Conservation (phyloP, 2,888 invertebrate genomes). For the Lamellibrachia satsuma region DNA sequence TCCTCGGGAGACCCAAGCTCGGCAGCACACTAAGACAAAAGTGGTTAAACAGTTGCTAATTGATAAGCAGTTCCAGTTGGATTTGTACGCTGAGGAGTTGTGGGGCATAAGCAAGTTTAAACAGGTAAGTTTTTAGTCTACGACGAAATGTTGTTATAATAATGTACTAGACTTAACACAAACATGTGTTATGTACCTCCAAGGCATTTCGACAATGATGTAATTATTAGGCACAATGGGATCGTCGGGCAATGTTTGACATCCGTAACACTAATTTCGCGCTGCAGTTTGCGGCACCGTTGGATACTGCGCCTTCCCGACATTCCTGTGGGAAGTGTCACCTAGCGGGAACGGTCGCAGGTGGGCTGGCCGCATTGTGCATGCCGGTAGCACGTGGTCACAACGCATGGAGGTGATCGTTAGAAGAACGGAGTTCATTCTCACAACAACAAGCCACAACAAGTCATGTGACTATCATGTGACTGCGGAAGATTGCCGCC, state of each 20-base stretch:
- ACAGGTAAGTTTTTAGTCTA: too few relatives aligned
- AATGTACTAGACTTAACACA: too few relatives aligned
- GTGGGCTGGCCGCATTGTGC: not conserved
- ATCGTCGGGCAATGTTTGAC: not conserved
- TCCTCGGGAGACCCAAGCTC: too few relatives aligned
- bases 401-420: not conserved
- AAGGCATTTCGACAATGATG: too few relatives aligned
- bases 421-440: not conserved
- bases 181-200: too few relatives aligned
- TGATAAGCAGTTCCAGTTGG: too few relatives aligned
- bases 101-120: too few relatives aligned
- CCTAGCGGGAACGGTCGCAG: not conserved
- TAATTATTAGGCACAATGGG: not conserved
- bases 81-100: too few relatives aligned
- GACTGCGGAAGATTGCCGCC: not conserved
- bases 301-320: not conserved
- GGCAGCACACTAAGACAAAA: too few relatives aligned
- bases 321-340: not conserved
- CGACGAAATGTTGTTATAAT: too few relatives aligned
- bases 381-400: constrained; percentile 3
- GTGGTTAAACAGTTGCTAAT: too few relatives aligned
- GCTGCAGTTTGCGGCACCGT: not conserved
- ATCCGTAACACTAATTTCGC: not conserved
- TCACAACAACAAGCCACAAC: not conserved
- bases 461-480: not conserved